Conservation (phyloP, 2,888 invertebrate species). For the Ctena decussata region DNA sequence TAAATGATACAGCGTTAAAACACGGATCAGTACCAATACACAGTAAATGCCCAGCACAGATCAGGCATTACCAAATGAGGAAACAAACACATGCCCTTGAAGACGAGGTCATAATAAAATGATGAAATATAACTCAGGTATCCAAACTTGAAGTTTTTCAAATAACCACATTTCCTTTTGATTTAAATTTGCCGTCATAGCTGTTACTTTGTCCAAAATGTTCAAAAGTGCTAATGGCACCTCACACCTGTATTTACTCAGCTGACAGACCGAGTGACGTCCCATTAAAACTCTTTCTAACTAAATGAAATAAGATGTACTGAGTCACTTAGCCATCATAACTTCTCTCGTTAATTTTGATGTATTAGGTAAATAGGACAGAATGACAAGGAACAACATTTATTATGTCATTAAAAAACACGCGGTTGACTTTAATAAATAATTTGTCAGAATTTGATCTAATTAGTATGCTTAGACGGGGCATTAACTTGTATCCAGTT, state of each 20-base stretch:
- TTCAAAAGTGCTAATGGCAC: too few species aligned
- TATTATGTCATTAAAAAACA: conserved; percentile 59
- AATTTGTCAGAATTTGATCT: conserved; percentile 45
- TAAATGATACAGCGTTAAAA: too few species aligned
- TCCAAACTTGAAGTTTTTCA: too few species aligned
- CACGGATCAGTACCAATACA: too few species aligned
- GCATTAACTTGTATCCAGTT: conserved; percentile 48
- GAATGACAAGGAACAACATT: conserved; percentile 48
- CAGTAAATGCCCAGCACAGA: too few species aligned
- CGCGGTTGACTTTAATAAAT: conserved; percentile 55
- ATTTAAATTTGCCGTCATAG: too few species aligned
- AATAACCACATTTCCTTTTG: too few species aligned
- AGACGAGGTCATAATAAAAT: too few species aligned
- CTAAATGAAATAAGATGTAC: conserved; percentile 21
- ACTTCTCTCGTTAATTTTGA: conserved; percentile 58
- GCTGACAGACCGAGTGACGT: neutral
- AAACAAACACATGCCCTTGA: too few species aligned
- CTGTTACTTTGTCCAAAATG: too few species aligned
- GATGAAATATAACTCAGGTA: too few species aligned
- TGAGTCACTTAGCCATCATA: conserved; percentile 30
- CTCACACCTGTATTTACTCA: neutral
- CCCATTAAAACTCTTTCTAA: neutral
- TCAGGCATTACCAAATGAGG: too few species aligned
- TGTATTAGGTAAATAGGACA: conserved; percentile 43
- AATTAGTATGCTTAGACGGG: conserved; percentile 45